These are phyloP conservation scores for Otus sunia DNA, from an alignment of 2,113 vertebrate genomes.

Conservation along the genomic window DNA sequence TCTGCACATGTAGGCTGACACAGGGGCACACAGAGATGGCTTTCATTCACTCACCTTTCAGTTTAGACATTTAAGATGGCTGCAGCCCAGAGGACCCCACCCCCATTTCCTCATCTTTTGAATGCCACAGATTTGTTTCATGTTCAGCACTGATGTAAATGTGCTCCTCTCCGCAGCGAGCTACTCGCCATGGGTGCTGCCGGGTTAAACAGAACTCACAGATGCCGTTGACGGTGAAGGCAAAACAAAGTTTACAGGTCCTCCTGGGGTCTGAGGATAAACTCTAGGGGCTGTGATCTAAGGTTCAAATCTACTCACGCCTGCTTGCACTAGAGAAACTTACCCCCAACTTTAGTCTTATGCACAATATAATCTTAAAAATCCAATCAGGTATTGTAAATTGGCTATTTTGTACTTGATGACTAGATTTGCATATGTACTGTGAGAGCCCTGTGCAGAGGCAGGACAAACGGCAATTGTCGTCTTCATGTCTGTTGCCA, in stretches of 20 bases:
- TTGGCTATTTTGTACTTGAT: conserved; percentile 58
- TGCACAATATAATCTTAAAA: conserved; percentile 62
- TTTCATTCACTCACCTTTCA: conserved; percentile 54
- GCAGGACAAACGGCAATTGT: conserved; percentile 46
- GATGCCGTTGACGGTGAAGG: not conserved
- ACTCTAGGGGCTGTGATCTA: not conserved
- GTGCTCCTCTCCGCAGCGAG: not conserved
- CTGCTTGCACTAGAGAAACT: conserved; percentile 49
- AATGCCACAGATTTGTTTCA: conserved; percentile 20
- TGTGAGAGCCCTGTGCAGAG: conserved; percentile 49
- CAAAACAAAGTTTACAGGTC: conserved; percentile 18
- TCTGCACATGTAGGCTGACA: conserved; percentile 22
- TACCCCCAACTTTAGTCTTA: conserved; percentile 49
- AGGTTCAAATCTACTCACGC: conserved; percentile 1
- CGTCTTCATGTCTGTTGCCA: conserved; percentile 44
- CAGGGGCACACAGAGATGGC: conserved; percentile 21
- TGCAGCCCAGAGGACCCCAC: conserved; percentile 28
- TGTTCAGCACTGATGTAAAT: conserved; percentile 43
- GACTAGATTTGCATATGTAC: conserved; percentile 56
- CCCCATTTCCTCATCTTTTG: not conserved
- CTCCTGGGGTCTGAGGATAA: conserved; percentile 9
- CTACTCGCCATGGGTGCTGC: not conserved
- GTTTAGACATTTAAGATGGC: conserved; percentile 44
- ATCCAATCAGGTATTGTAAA: conserved; percentile 58
- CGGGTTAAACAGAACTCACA: not conserved